Evolutionary conservation across 2,888 invertebrate genomes (phyloP).

Genomic region (Oxycera nigricornis): DNA sequence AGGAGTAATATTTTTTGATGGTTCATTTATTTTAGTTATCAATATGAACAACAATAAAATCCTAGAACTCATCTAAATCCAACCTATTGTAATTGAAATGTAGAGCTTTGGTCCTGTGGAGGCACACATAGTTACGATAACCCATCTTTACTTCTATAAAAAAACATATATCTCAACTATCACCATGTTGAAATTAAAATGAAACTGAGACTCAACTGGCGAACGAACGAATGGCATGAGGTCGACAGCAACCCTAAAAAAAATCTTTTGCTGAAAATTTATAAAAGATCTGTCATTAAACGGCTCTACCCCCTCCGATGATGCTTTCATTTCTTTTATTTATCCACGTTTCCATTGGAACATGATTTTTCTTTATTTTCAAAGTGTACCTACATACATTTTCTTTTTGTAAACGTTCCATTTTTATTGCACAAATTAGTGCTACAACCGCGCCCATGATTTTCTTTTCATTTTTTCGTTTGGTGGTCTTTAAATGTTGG

Average conservation of each 20-base stretch:
- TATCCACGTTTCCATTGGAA: slow-evolving; percentile 22
- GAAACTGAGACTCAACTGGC: background rate
- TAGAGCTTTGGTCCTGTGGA: no score
- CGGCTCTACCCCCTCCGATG: slow-evolving; percentile 12
- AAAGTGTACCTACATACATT: no score
- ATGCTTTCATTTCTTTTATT: slow-evolving; percentile 1
- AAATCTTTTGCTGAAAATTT: background rate
- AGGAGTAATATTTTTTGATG: no score
- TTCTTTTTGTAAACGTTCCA: slow-evolving; percentile 14
- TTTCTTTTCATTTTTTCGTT: background rate
- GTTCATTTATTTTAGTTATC: no score
- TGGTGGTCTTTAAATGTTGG: background rate
- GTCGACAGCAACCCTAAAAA: background rate
- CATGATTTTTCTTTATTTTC: slow-evolving; percentile 1
- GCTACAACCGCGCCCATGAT: slow-evolving; percentile 14
- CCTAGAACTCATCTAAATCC: no score
- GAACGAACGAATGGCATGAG: background rate
- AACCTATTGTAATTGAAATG: no score
- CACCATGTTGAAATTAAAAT: background rate
- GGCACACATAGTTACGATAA: no score
- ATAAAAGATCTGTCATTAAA: slow-evolving; percentile 17
- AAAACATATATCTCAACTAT: background rate
- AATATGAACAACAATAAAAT: no score
- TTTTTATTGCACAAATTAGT: slow-evolving; percentile 20
- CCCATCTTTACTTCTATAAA: background rate